A percentile compares a stretch with the other conserved stretches of the same genome.
Conservation (phyloP, 2,797 vertebrate genomes). For the Channa striata region DNA sequence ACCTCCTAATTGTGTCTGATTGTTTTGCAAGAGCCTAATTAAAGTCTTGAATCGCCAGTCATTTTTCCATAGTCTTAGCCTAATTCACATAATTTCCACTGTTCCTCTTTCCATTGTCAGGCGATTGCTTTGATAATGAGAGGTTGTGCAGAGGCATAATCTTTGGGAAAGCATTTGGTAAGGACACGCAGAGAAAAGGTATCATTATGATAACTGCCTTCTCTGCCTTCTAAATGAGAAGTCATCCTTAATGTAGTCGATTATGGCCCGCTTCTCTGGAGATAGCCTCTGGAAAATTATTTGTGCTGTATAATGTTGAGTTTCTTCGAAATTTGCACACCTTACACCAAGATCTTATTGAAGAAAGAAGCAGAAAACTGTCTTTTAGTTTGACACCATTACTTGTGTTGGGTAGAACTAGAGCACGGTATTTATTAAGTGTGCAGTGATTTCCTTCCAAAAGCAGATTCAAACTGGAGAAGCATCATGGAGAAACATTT, state of each 20-base stretch:
- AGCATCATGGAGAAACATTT: neutral
- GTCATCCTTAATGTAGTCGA: slow-evolving; percentile 62
- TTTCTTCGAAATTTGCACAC: slow-evolving; percentile 46
- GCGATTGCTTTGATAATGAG: slow-evolving; percentile 76
- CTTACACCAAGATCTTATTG: slow-evolving; percentile 16
- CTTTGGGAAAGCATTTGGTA: slow-evolving; percentile 65
- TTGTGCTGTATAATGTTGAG: slow-evolving; percentile 33
- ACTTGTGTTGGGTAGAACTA: neutral
- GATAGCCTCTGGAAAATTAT: slow-evolving; percentile 38
- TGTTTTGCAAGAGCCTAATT: slow-evolving; percentile 78
- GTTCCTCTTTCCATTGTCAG: slow-evolving; percentile 63
- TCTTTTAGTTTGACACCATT: neutral
- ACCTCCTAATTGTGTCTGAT: slow-evolving; percentile 75
- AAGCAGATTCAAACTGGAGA: neutral
- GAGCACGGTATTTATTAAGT: neutral
- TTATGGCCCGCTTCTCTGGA: slow-evolving; percentile 50
- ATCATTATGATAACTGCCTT: slow-evolving; percentile 70
- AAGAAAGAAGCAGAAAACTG: slow-evolving; percentile 14
- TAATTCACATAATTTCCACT: slow-evolving; percentile 67
- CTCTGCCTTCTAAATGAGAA: slow-evolving; percentile 66
- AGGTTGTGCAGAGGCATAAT: slow-evolving; percentile 67
- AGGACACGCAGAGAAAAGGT: slow-evolving; percentile 68
- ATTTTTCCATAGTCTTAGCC: slow-evolving; percentile 70
- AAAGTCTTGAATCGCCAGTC: slow-evolving; percentile 63
- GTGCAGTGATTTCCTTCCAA: slow-evolving; percentile 1